Base-by-base conservation (phyloP, 2,113 vertebrate genomes). In the Cheilinus undulatus region DNA sequence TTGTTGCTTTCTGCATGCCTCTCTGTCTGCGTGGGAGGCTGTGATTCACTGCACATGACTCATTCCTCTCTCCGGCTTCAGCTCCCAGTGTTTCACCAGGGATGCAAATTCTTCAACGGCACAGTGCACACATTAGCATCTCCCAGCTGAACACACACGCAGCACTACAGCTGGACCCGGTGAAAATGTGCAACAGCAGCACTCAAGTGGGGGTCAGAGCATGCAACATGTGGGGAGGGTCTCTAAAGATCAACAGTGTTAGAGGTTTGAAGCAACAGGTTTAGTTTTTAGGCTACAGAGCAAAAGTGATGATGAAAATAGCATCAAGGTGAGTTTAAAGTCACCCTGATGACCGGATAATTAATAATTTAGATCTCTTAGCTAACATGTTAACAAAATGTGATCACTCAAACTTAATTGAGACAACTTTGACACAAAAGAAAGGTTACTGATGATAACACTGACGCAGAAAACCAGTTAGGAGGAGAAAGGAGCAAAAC, bases 1-100 rank as follows among this genome's bases (percentile, higher is more conserved):
- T 61, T 49, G 36, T 68, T 74, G 78, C 61, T 73, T 68, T 66
- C 68, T 73, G 72, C 78, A 81, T 80, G 80, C 76, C 50, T 79
- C 65, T 82, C 69, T 60, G 70, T 52, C 77, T 89, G 90, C 45
- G 88, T 92, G 88, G 92, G 90, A 85, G 89, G 84, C 69, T 78
- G 58, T 92, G 92, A 94, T 89, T 94, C 91, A 92, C 83, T 62
- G 81, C 82, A 76, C 89, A 89, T 92, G 85, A 93, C 68, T 94
- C 91, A 93, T 81, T 83, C 71, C 80, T 88, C 74, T 85, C 84
- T 88, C 56, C 23, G 48, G 86, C 87, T 83, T 69, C 58, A 67
- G 59, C 86, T 85, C 53, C 9, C 20, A 61, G 69, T 65, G 70
- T 88, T 91, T 88, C 80, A 84, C 69, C 48, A 26, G 78, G 73